A percentile compares a stretch with the other conserved stretches of the same genome.
Conservation (phyloP, 1,140 invertebrate genomes). For the Apis florea region DNA sequence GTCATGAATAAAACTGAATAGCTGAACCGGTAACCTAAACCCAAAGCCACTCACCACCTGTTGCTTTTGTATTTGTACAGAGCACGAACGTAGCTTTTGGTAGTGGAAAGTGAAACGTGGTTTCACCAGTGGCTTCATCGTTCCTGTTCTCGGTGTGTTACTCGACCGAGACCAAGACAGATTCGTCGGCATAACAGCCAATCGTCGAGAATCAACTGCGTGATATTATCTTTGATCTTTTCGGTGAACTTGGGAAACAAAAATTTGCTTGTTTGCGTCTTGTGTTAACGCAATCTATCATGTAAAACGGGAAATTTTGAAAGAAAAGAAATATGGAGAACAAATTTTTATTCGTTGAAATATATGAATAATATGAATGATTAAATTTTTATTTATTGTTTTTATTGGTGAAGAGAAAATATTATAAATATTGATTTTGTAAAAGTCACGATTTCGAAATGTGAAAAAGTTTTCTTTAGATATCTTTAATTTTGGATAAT, state of each 20-base stretch:
- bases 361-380: no score
- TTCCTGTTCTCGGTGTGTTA: slow-evolving; percentile 11
- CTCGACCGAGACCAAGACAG: background rate
- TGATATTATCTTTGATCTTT: background rate
- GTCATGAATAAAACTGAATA: slow-evolving; percentile 72
- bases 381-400: no score
- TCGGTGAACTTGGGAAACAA: background rate
- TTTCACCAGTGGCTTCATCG: slow-evolving; percentile 18
- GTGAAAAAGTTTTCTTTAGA: no score
- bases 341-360: no score
- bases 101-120: slow-evolving; percentile 45
- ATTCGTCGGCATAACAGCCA: slow-evolving; percentile 1
- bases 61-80: slow-evolving; percentile 66
- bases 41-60: slow-evolving; percentile 66
- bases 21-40: slow-evolving; percentile 65
- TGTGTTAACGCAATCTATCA: background rate
- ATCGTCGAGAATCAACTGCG: background rate
- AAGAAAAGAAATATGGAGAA: background rate
- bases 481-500: no score
- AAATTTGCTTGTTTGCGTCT: background rate
- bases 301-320: background rate
- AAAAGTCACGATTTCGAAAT: no score
- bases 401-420: no score
- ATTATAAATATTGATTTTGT: no score
- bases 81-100: slow-evolving; percentile 14